Percentiles rank a stretch among this genome's conserved stretches.
Conservation (phyloP, 2,113 vertebrate genomes). For the Litocranius walleri region DNA sequence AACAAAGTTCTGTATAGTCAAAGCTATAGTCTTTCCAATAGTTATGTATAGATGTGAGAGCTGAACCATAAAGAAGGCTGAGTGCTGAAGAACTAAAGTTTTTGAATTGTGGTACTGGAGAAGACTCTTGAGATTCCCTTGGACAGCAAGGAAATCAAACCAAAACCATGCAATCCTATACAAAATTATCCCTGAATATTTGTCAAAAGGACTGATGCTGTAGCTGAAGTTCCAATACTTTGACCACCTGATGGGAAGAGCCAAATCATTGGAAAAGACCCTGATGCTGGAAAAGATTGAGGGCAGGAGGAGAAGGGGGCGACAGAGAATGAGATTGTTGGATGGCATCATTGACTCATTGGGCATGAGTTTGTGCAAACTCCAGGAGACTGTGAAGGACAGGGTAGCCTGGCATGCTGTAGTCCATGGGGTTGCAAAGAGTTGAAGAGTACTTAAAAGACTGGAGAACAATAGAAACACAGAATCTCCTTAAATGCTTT, state of each 20-base stretch:
- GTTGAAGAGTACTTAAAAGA: background rate
- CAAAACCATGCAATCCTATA: background rate
- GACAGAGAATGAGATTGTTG: background rate
- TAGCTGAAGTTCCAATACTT: background rate
- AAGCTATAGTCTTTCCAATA: background rate
- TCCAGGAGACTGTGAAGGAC: background rate
- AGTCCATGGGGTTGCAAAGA: background rate
- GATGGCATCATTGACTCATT: background rate
- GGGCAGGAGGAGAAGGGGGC: background rate
- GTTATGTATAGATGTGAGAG: background rate
- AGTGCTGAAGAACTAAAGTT: background rate
- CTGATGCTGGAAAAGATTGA: background rate
- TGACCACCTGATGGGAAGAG: background rate
- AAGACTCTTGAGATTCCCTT: background rate
- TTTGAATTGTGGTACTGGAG: background rate
- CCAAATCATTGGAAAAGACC: background rate
- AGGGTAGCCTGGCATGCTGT: background rate
- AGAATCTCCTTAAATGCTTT: background rate
- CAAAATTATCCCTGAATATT: background rate
- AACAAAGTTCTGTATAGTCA: background rate
- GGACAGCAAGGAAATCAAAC: background rate
- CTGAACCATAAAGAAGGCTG: background rate
- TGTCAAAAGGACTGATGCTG: background rate
- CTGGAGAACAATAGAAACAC: background rate
- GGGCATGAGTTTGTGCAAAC: background rate